phyloP scores from a whole-genome alignment of 30 jellyfish, hydroid and myxozoan genomes.

The Chironex yamaguchii region DNA sequence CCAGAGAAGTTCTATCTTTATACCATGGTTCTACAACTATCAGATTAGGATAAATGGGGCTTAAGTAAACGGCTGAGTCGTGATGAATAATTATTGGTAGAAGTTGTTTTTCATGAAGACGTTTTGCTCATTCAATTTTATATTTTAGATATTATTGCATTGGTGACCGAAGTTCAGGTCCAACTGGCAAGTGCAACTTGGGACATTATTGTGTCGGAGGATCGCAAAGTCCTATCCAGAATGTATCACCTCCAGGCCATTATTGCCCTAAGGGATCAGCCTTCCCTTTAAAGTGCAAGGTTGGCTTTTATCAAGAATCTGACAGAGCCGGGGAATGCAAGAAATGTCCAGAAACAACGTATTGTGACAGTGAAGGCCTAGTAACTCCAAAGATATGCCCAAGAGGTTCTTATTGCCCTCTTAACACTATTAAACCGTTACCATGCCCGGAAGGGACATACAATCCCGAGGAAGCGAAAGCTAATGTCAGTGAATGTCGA shows the following conservation, averaged over 20 bases:
- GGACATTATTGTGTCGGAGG: slow-evolving; percentile 91
- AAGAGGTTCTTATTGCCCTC: slow-evolving; percentile 89
- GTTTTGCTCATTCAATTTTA: neutral
- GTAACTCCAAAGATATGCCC: slow-evolving; percentile 80
- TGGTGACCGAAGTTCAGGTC: slow-evolving; percentile 91
- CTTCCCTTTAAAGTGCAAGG: slow-evolving; percentile 84
- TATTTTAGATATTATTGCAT: slow-evolving; percentile 89
- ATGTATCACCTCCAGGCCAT: slow-evolving; percentile 74
- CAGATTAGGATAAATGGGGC: too few species aligned
- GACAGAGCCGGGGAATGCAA: slow-evolving; percentile 84
- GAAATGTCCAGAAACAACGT: slow-evolving; percentile 82
- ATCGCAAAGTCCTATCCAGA: slow-evolving; percentile 81
- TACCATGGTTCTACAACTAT: too few species aligned
- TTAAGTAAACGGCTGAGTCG: too few species aligned
- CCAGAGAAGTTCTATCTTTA: too few species aligned
- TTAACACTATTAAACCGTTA: slow-evolving; percentile 65
- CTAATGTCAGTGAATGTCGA: slow-evolving; percentile 77
- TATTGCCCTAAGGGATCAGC: slow-evolving; percentile 86
- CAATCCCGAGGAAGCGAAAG: slow-evolving; percentile 78
- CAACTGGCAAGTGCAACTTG: slow-evolving; percentile 99
- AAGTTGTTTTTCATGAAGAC: too few species aligned
- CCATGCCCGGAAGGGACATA: slow-evolving; percentile 96
- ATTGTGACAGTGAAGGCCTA: slow-evolving; percentile 92
- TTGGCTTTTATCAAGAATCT: slow-evolving; percentile 83
- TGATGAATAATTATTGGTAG: neutral